Conservation (phyloP, 1,140 invertebrate genomes). For the Helicoverpa armigera region DNA sequence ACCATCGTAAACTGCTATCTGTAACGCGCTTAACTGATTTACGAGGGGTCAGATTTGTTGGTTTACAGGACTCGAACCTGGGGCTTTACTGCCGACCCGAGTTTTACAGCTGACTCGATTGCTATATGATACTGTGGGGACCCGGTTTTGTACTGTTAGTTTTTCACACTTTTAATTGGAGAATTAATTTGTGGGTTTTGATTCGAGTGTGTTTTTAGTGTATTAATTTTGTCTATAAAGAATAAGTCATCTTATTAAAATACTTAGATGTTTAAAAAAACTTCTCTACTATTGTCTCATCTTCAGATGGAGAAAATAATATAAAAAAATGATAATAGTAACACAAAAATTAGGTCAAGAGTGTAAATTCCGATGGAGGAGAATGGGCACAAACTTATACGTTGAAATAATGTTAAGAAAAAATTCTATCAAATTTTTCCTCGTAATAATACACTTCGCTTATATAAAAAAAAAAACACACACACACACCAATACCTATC, state of each 20-base stretch:
- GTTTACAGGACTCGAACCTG: slow-evolving; percentile 81
- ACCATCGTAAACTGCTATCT: slow-evolving; percentile 81
- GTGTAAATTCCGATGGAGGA: no score
- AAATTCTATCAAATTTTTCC: no score
- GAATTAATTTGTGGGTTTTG: slow-evolving; percentile 46
- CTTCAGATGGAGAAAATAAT: no score
- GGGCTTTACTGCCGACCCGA: slow-evolving; percentile 75
- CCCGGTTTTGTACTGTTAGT: slow-evolving; percentile 42
- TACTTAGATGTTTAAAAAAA: no score
- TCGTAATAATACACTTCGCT: no score
- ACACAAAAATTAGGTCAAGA: no score
- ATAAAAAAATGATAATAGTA: no score
- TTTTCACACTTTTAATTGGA: slow-evolving; percentile 59
- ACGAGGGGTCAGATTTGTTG: slow-evolving; percentile 85
- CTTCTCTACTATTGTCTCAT: no score
- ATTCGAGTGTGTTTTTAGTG: not conserved
- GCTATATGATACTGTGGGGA: slow-evolving; percentile 56
- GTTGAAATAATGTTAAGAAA: no score
- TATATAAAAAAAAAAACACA: no score
- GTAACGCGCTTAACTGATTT: slow-evolving; percentile 85
- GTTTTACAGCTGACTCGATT: slow-evolving; percentile 71
- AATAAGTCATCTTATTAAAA: not conserved
- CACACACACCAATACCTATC: no score
- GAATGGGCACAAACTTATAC: no score
- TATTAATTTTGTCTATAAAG: not conserved